phyloP scores from a whole-genome alignment of 1,140 invertebrate species.

The Pogonomyrmex barbatus region DNA sequence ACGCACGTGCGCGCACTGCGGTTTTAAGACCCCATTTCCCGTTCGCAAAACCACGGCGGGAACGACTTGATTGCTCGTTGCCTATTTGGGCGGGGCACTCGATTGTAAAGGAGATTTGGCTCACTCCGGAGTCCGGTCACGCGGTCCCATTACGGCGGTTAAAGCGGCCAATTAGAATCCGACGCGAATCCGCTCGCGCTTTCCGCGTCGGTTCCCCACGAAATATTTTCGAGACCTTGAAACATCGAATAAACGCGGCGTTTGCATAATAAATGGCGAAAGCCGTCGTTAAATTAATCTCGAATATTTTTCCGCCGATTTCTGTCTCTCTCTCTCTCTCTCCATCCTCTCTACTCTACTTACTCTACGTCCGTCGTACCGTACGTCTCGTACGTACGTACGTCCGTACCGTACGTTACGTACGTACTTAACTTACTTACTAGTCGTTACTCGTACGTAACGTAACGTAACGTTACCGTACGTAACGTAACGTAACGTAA shows the following conservation, averaged over 20 bases:
- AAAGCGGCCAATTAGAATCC: constrained; percentile 51
- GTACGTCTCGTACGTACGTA: too few species aligned
- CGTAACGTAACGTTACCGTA: too few species aligned
- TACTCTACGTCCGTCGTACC: too few species aligned
- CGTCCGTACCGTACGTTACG: too few species aligned
- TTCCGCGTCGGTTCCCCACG: not conserved
- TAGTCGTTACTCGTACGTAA: too few species aligned
- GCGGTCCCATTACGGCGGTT: constrained; percentile 54
- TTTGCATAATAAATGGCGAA: constrained; percentile 44
- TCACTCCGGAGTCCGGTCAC: constrained; percentile 31
- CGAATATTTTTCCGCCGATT: not conserved
- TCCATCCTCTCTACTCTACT: too few species aligned
- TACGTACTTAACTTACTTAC: too few species aligned
- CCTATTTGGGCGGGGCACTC: not conserved
- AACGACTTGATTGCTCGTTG: constrained; percentile 24
- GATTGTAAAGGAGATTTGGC: constrained; percentile 53
- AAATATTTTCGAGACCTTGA: constrained; percentile 30
- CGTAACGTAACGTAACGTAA: too few species aligned
- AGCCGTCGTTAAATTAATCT: constrained; percentile 24
- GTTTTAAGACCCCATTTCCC: constrained; percentile 1
- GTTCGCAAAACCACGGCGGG: constrained; percentile 3
- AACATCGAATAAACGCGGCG: constrained; percentile 3
- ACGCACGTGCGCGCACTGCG: constrained; percentile 21
- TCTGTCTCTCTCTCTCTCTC: not conserved
- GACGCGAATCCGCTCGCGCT: not conserved